Percentiles rank a stretch among this genome's conserved stretches.
These are phyloP conservation scores for Onychostoma macrolepis DNA, from an alignment of 2,113 vertebrate genomes.

Conservation along the genomic window DNA sequence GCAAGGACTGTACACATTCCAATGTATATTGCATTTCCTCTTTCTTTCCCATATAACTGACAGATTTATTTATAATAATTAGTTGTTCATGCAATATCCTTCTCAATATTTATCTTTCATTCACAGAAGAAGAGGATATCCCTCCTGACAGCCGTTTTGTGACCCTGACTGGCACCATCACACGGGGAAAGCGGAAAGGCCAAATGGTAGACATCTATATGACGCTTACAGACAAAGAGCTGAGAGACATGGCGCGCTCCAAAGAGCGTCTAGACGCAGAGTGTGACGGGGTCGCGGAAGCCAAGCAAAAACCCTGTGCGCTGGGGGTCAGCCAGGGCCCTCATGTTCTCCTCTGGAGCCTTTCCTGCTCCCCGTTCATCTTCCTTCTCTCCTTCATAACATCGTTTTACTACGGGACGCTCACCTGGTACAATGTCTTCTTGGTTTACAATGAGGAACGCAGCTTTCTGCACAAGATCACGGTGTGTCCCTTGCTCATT, in stretches of 20 bases:
- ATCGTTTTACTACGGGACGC: slow-evolving; percentile 88
- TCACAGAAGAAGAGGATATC: slow-evolving; percentile 61
- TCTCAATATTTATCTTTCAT: neutral
- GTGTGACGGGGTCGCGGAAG: slow-evolving; percentile 62
- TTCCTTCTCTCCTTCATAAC: slow-evolving; percentile 84
- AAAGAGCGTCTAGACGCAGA: slow-evolving; percentile 71
- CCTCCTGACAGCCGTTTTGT: slow-evolving; percentile 84
- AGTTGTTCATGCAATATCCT: neutral
- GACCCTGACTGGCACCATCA: slow-evolving; percentile 87
- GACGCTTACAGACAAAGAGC: slow-evolving; percentile 83
- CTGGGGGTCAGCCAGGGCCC: slow-evolving; percentile 79
- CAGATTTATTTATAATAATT: neutral
- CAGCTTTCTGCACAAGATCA: slow-evolving; percentile 89
- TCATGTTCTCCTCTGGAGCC: slow-evolving; percentile 83
- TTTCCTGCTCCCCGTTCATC: slow-evolving; percentile 81
- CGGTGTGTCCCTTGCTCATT: slow-evolving; percentile 83
- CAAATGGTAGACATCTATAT: slow-evolving; percentile 90
- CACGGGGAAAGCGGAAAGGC: slow-evolving; percentile 87
- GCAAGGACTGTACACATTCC: neutral
- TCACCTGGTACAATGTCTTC: slow-evolving; percentile 90
- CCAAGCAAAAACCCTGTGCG: slow-evolving; percentile 73
- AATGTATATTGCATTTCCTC: neutral
- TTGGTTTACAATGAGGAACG: slow-evolving; percentile 89
- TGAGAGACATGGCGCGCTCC: slow-evolving; percentile 83
- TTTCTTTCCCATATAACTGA: neutral